Evolutionary conservation across 2,888 invertebrate genomes (phyloP).

Genomic region (Hydrotaea diabolus): DNA sequence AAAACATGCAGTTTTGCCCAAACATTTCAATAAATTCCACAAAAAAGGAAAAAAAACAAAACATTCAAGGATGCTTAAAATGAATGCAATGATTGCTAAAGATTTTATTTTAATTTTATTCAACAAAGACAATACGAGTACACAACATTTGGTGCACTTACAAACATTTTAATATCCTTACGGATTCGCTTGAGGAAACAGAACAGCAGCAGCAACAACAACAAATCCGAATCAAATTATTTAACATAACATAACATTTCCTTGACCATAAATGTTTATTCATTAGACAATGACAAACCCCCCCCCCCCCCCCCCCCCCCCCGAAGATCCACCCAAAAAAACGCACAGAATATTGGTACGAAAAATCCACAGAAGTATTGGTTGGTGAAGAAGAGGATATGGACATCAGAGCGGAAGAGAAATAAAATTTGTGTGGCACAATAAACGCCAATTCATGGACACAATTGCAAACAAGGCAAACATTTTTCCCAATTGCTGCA

Average conservation of each 20-base stretch:
- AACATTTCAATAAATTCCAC: no score
- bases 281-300: constrained; percentile 24
- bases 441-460: constrained; percentile 37
- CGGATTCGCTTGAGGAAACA: neutral
- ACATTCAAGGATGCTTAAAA: neutral
- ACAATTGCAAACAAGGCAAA: constrained; percentile 38
- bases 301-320: neutral
- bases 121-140: neutral
- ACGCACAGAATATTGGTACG: no score
- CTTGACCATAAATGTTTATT: constrained; percentile 39
- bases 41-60: neutral
- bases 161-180: constrained; percentile 12
- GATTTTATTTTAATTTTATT: constrained; percentile 28
- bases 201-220: neutral
- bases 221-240: constrained; percentile 28
- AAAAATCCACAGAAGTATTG: no score
- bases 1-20: no score
- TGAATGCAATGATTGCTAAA: neutral
- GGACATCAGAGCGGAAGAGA: neutral
- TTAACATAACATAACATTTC: constrained; percentile 39
- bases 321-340: neutral
- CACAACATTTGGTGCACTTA: neutral
- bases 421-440: constrained; percentile 24
- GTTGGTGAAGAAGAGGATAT: neutral
- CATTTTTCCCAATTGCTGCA: constrained; percentile 13